phyloP scores from a whole-genome alignment of 2,797 vertebrate genomes.

The Onychomys leucogaster region DNA sequence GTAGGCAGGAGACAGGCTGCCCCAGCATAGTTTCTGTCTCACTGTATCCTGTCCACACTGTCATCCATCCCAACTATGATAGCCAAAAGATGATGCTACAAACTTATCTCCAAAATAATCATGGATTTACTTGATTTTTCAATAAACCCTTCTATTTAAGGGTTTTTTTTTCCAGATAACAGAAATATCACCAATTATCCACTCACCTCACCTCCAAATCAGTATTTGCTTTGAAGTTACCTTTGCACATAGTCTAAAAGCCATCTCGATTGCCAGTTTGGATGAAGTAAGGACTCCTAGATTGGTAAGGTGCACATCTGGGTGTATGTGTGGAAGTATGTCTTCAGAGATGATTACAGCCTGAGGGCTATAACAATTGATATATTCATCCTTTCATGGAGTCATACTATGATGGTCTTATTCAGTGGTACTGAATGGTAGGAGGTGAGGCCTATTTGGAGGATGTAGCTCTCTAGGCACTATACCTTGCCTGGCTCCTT shows the following conservation, averaged over 20 bases:
- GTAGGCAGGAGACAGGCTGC: not conserved
- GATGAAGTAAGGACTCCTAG: not conserved
- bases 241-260: not conserved
- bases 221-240: not conserved
- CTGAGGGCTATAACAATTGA: too few relatives aligned
- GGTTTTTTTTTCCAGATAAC: not conserved
- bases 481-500: not conserved
- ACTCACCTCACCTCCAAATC: not conserved
- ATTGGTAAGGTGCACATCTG: not conserved
- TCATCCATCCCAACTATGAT: not conserved
- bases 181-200: not conserved
- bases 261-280: not conserved
- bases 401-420: not conserved
- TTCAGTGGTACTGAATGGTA: not conserved
- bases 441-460: not conserved
- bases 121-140: not conserved
- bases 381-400: not conserved
- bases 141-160: conserved; percentile 27
- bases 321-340: not conserved
- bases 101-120: conserved; percentile 28
- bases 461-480: not conserved
- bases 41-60: not conserved
- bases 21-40: not conserved
- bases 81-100: not conserved
- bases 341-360: not conserved